Evolutionary conservation across 2,113 vertebrate species (phyloP), one percentile per base, ranked within the genome.

Genomic region (Phaethornis superciliosus): DNA sequence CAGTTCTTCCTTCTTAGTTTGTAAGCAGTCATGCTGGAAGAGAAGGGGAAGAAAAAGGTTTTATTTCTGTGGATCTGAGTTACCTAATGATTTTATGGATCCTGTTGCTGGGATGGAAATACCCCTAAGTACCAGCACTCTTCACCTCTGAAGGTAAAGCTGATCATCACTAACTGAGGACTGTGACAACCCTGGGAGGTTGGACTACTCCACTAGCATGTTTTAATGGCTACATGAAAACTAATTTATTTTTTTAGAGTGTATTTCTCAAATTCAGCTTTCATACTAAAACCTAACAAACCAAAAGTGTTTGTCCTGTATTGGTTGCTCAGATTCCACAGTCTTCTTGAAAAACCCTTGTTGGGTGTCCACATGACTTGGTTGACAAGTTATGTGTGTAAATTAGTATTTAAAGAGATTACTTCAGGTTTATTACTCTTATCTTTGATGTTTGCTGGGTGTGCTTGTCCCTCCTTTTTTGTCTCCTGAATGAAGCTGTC

Each of bases 371-470:
- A 70, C 10, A 54, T 74, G 67, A 54, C 21, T 56, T 88, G 49
- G 44, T 58, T 28, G 62, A 90, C 74, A 92, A 4, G 3, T 76
- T 67, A 47, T 19, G 26, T 87, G 56, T 91, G 93, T 75, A 85
- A 91, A 91, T 86, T 62, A 83, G 69, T 81, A 27, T 24, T 87
- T 81, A 68, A 68, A 84, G 68, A 80, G 75, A 71, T 88, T 81
- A 58, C 28, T 58, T 68, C 30, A 85, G 85, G 72, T 94, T 90
- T 90, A 83, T 72, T 85, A 22, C 42, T 85, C 33, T 86, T 68
- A 88, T 71, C 89, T 88, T 82, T 85, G 40, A 40, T 21, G 8
- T 72, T 88, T 70, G 59, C 51, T 52, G 76, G 65, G 42, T 63
- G 69, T 79, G 56, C 69, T 47, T 71, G n/a, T 80, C 58, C 88